Conservation (phyloP, 2,888 invertebrate genomes). For the Heliconius cydno region DNA sequence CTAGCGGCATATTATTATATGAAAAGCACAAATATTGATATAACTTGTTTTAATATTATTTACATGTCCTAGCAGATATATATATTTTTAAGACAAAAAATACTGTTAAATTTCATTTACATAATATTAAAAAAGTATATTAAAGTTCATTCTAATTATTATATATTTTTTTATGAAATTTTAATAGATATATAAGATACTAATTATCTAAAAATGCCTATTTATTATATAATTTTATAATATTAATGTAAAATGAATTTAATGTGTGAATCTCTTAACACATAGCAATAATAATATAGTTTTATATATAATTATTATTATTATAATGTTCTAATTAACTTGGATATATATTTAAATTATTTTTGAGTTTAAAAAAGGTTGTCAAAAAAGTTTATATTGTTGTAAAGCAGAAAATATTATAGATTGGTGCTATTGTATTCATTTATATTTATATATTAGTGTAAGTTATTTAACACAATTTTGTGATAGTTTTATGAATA, state of each 20-base stretch:
- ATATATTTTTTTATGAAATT: not conserved
- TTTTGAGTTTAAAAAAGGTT: not conserved
- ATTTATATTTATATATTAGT: constrained; percentile 31
- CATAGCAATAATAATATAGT: constrained; percentile 25
- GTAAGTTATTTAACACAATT: constrained; percentile 35
- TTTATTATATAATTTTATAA: too few species aligned
- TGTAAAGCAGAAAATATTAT: not conserved
- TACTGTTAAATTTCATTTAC: too few species aligned
- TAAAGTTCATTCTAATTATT: not conserved
- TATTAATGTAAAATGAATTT: constrained; percentile 9
- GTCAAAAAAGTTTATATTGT: constrained; percentile 3
- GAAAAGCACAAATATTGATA: too few species aligned
- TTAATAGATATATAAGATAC: not conserved
- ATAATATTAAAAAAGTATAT: too few species aligned
- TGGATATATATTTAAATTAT: not conserved
- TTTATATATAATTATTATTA: not conserved
- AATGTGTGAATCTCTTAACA: constrained; percentile 32
- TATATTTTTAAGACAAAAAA: not conserved
- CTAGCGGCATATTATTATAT: too few species aligned
- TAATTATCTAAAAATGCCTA: too few species aligned
- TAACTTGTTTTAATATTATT: too few species aligned
- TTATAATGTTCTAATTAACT: not conserved
- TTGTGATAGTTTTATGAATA: constrained; percentile 42
- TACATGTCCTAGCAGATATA: not conserved
- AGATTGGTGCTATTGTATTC: constrained; percentile 38